phyloP scores from a whole-genome alignment of 1,140 invertebrate species.

The Meteorus sp. region DNA sequence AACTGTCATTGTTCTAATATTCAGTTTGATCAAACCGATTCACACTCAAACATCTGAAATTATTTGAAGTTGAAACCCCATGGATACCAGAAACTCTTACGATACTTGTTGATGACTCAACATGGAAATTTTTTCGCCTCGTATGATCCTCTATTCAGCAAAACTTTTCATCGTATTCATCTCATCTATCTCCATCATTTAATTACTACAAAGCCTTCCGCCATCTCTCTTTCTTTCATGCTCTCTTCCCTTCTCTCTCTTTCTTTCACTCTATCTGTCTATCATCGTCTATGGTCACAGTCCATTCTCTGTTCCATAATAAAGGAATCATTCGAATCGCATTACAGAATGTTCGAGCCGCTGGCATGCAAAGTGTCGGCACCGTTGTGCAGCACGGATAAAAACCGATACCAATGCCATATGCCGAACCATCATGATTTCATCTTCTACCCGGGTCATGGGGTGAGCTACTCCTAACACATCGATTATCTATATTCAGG shows the following conservation, averaged over 20 bases:
- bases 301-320: slow-evolving; percentile 17
- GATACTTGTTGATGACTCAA: too few species aligned
- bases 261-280: neutral
- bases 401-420: slow-evolving; percentile 38
- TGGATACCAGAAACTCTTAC: too few species aligned
- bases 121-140: too few species aligned
- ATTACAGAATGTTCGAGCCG: slow-evolving; percentile 46
- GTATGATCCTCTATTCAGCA: neutral
- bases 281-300: too few species aligned
- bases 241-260: slow-evolving; percentile 22
- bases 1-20: too few species aligned
- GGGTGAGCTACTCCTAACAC: slow-evolving; percentile 57
- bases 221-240: slow-evolving; percentile 41
- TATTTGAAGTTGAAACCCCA: too few species aligned
- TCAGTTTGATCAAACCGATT: too few species aligned
- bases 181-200: too few species aligned
- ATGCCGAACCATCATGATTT: slow-evolving; percentile 55
- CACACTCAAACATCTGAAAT: too few species aligned
- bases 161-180: too few species aligned
- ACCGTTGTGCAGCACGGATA: slow-evolving; percentile 33
- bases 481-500: slow-evolving; percentile 61
- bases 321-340: slow-evolving; percentile 55
- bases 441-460: slow-evolving; percentile 51
- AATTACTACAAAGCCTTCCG: too few species aligned
- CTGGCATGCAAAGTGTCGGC: slow-evolving; percentile 30